Percentiles rank a stretch among this genome's conserved stretches.
phyloP scores from a whole-genome alignment of 2,888 invertebrate genomes.

The Xestia rhomboidea region DNA sequence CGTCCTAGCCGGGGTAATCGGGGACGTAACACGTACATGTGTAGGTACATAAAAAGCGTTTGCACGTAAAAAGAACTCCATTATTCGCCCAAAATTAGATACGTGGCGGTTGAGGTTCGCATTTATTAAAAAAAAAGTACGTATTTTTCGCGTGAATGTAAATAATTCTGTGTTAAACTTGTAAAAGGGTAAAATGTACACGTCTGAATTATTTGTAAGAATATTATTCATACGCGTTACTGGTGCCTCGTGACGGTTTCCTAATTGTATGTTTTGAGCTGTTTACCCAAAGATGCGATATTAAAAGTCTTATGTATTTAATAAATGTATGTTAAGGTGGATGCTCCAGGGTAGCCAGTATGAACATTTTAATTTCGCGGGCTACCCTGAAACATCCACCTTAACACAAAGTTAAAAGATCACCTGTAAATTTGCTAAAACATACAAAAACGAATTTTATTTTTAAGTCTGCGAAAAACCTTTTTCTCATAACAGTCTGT shows the following conservation, averaged over 20 bases:
- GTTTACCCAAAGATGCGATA: neutral
- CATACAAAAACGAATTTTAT: neutral
- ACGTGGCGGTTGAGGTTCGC: slow-evolving; percentile 68
- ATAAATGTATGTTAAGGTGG: neutral
- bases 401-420: neutral
- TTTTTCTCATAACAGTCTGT: neutral
- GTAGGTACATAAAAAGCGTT: slow-evolving; percentile 72
- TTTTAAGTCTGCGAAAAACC: neutral
- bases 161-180: slow-evolving; percentile 51
- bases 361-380: too few species aligned
- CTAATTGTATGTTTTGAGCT: neutral
- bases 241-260: neutral
- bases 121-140: slow-evolving; percentile 69
- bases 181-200: slow-evolving; percentile 29
- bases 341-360: too few species aligned
- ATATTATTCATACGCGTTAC: neutral
- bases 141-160: slow-evolving; percentile 43
- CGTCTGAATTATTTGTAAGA: slow-evolving; percentile 13
- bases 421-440: neutral
- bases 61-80: slow-evolving; percentile 76
- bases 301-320: neutral
- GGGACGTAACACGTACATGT: slow-evolving; percentile 66
- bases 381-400: too few species aligned
- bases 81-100: slow-evolving; percentile 79
- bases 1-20: slow-evolving; percentile 59